Evolutionary conservation across 2,113 vertebrate genomes (phyloP).

Genomic region (Gadus chalcogrammus): DNA sequence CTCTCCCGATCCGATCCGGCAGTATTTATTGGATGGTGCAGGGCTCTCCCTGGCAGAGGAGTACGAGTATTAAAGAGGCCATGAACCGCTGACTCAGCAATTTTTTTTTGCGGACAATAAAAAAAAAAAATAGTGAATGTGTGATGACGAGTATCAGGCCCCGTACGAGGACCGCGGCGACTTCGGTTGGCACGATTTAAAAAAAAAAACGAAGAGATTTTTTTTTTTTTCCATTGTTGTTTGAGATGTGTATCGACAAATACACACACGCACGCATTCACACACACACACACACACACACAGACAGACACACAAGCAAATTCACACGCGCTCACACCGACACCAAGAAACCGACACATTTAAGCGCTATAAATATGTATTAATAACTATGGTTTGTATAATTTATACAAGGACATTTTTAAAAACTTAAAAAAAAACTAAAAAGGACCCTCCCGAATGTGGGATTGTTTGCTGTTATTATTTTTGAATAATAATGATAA

Average conservation of each 20-base stretch:
- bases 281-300: neutral
- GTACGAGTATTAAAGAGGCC: no score
- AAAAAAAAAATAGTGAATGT: constrained; percentile 31
- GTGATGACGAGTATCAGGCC: constrained; percentile 28
- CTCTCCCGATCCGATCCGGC: neutral
- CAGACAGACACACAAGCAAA: neutral
- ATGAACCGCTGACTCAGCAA: no score
- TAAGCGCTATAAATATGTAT: constrained; percentile 57
- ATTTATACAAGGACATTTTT: constrained; percentile 72
- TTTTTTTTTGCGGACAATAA: no score
- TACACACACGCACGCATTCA: neutral
- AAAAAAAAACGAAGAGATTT: constrained; percentile 26
- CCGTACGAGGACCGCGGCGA: constrained; percentile 20
- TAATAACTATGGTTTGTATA: constrained; percentile 68
- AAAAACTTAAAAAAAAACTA: constrained; percentile 22
- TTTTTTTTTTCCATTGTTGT: constrained; percentile 10
- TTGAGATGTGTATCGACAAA: constrained; percentile 30
- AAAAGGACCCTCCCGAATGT: constrained; percentile 37
- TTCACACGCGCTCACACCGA: neutral
- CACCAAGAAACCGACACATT: constrained; percentile 15
- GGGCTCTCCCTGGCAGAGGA: neutral
- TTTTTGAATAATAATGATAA: constrained; percentile 62
- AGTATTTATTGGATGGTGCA: constrained; percentile 2
- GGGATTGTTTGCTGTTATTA: constrained; percentile 61
- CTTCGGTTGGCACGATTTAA: constrained; percentile 28